Evolutionary conservation across 2,797 vertebrate genomes (phyloP).

Genomic region (Kryptopterus vitreolus): DNA sequence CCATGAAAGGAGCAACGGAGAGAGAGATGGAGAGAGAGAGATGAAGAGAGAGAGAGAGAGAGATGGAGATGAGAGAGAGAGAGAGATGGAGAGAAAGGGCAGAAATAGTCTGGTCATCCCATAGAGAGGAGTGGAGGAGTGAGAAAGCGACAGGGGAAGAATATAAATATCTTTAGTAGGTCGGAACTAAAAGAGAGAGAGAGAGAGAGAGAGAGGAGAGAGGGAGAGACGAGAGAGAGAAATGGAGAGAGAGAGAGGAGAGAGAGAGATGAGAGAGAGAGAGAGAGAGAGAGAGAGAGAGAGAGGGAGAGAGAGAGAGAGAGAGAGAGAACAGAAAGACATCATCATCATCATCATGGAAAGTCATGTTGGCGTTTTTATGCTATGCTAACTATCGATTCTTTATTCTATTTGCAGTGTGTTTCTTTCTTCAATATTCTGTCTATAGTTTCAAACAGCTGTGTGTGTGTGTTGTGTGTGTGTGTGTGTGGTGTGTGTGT

Average conservation of each 20-base stretch:
- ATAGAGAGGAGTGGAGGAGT: slow-evolving; percentile 51
- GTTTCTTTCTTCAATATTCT: background rate
- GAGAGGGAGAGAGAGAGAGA: background rate
- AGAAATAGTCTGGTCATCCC: slow-evolving; percentile 66
- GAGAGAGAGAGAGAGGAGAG: too few species aligned
- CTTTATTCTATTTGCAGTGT: too few species aligned
- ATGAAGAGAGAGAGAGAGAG: slow-evolving; percentile 53
- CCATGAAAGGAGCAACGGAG: slow-evolving; percentile 48
- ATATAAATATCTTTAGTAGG: slow-evolving; percentile 28
- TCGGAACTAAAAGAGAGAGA: slow-evolving; percentile 8
- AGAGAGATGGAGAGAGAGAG: slow-evolving; percentile 57
- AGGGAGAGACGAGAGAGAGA: background rate
- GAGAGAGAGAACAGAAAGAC: background rate
- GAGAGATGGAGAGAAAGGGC: slow-evolving; percentile 55
- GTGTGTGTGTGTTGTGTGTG: background rate
- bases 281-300: background rate
- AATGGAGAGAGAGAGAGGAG: background rate
- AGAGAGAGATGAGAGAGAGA: background rate
- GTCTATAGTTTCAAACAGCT: background rate
- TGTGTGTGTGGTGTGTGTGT: slow-evolving; percentile 1
- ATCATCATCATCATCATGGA: background rate
- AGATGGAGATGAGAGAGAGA: too few species aligned
- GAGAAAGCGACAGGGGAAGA: slow-evolving; percentile 53
- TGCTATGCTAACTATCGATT: too few species aligned
- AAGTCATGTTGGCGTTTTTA: too few species aligned